These are phyloP conservation scores for Rhinolophus ferrumequinum DNA, from an alignment of 2,113 vertebrate species.

Conservation along the genomic window DNA sequence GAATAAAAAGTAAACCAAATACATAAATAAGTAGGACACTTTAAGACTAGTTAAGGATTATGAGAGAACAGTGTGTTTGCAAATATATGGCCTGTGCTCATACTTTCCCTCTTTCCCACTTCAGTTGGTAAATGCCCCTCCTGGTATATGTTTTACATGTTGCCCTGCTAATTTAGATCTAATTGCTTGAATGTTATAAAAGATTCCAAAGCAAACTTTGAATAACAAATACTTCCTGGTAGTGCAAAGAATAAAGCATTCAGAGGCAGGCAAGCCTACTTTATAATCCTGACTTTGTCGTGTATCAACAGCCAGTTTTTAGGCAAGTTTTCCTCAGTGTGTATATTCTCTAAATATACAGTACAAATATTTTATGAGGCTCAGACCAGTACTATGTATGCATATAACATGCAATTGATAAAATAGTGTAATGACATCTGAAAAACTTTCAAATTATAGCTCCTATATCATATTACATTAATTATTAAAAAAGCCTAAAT, in stretches of 20 bases:
- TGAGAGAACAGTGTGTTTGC: neutral
- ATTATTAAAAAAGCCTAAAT: neutral
- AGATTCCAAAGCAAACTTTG: neutral
- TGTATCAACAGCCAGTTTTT: neutral
- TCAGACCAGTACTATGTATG: neutral
- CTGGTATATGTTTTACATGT: neutral
- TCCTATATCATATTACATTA: neutral
- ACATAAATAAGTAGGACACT: neutral
- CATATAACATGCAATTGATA: neutral
- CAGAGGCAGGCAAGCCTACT: neutral
- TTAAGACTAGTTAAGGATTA: neutral
- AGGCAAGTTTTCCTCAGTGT: neutral
- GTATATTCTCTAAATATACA: neutral
- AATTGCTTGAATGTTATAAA: neutral
- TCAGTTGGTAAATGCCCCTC: neutral
- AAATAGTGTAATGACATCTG: neutral
- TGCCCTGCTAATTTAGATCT: neutral
- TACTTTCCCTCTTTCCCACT: neutral
- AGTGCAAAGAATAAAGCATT: neutral
- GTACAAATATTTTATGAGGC: neutral
- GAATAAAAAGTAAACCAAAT: neutral
- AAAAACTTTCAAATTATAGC: neutral
- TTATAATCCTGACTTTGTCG: neutral
- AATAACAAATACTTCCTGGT: neutral
- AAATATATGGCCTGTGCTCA: neutral